phyloP scores from a whole-genome alignment of 2,113 vertebrate species.

The Circaetus gallicus region DNA sequence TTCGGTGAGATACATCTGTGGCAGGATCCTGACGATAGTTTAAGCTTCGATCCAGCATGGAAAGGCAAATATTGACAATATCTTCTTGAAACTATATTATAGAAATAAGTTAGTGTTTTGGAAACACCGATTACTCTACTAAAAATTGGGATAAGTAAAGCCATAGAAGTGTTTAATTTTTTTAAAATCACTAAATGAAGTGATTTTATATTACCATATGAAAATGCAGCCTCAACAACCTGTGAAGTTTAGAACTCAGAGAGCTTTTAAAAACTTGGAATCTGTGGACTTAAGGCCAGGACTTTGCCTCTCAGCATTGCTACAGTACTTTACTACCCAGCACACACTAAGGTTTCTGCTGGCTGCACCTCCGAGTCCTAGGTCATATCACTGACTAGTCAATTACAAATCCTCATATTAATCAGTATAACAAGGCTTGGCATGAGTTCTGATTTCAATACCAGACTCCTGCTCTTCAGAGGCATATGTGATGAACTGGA shows the following conservation, averaged over 20 bases:
- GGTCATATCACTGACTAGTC: background rate
- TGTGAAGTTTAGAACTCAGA: background rate
- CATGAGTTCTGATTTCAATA: background rate
- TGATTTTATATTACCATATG: background rate
- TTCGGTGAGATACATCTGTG: slow-evolving; percentile 66
- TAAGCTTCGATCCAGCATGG: slow-evolving; percentile 72
- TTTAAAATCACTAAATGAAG: background rate
- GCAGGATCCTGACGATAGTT: slow-evolving; percentile 66
- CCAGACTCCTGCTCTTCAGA: background rate
- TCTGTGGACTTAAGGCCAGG: background rate
- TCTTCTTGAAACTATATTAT: slow-evolving; percentile 71
- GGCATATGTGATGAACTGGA: background rate
- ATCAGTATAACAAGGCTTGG: background rate
- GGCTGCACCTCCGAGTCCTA: background rate
- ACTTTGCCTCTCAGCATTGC: background rate
- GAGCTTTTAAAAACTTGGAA: background rate
- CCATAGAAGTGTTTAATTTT: background rate
- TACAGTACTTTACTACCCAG: background rate
- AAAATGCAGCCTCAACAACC: background rate
- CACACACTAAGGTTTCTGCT: background rate
- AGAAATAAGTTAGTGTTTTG: background rate
- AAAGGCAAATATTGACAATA: slow-evolving; percentile 70
- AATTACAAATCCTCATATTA: background rate
- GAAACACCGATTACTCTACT: background rate
- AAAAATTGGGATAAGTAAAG: background rate